phyloP scores from a whole-genome alignment of 2,113 vertebrate species.

The Crypturellus undulatus region DNA sequence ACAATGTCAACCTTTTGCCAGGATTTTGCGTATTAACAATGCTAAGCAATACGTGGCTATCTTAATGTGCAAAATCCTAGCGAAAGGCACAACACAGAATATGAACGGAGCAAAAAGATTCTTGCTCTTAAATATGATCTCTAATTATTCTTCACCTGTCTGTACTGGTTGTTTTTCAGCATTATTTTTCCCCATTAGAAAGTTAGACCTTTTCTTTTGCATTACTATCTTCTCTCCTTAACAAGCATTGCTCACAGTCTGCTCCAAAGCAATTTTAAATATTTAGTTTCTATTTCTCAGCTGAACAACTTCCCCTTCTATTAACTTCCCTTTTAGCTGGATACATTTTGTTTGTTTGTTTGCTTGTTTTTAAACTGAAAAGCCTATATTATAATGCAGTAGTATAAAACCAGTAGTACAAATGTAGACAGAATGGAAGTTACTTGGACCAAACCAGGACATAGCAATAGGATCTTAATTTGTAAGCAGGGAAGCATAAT shows the following conservation, averaged over 20 bases:
- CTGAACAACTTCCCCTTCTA: background rate
- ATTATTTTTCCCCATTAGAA: background rate
- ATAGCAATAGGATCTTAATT: background rate
- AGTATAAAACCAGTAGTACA: background rate
- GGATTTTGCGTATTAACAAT: constrained; percentile 68
- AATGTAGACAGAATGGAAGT: background rate
- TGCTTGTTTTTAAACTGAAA: background rate
- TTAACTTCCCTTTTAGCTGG: background rate
- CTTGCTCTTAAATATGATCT: constrained; percentile 32
- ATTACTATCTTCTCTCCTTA: background rate
- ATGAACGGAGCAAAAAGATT: constrained; percentile 11
- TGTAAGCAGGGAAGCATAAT: background rate
- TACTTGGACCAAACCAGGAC: background rate
- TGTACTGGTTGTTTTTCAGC: background rate
- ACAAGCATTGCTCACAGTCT: background rate
- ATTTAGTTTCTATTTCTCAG: background rate
- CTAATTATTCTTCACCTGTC: constrained; percentile 12
- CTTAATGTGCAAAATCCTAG: constrained; percentile 71
- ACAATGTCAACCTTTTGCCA: constrained; percentile 61
- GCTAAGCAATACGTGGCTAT: constrained; percentile 69
- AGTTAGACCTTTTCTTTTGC: background rate
- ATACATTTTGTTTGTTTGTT: background rate
- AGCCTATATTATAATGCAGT: background rate
- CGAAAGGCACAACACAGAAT: constrained; percentile 56
- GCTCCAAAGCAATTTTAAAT: background rate